Percentiles rank a stretch among this genome's conserved stretches.
Conservation (phyloP, 2,888 invertebrate species). For the Synanthedon andrenaeformis region DNA sequence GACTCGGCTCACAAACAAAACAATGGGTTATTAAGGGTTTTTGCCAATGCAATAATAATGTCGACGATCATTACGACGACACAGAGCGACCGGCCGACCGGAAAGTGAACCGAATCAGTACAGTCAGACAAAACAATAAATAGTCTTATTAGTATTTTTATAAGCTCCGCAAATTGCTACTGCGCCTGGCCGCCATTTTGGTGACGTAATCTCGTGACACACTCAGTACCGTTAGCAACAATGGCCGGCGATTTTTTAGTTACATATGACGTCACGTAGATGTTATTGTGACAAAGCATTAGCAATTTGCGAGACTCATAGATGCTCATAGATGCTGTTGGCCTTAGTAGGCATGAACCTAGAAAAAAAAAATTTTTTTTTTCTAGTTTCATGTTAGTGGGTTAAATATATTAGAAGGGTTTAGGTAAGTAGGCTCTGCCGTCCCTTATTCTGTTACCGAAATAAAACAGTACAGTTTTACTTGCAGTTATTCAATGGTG, state of each 20-base stretch:
- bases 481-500: no score
- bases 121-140: constrained; percentile 10
- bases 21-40: constrained; percentile 49
- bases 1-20: constrained; percentile 11
- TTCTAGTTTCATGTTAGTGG: background rate
- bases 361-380: no score
- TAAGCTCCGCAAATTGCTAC: background rate
- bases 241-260: no score
- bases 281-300: background rate
- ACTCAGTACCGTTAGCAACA: no score
- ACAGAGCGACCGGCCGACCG: constrained; percentile 11
- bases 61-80: constrained; percentile 17
- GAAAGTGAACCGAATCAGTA: constrained; percentile 15
- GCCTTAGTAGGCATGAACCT: no score
- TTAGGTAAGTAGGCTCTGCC: no score
- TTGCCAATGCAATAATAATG: constrained; percentile 35
- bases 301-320: no score
- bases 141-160: no score
- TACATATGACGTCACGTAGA: background rate
- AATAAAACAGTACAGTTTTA: background rate
- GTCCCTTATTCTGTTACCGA: background rate
- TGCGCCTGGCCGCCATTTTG: no score
- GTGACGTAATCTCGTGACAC: no score
- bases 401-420: background rate
- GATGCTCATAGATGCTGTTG: background rate